A percentile compares a stretch with the other conserved stretches of the same genome.
These are phyloP conservation scores for Tylochromis polylepis DNA, from an alignment of 2,113 vertebrate genomes.

Conservation along the genomic window DNA sequence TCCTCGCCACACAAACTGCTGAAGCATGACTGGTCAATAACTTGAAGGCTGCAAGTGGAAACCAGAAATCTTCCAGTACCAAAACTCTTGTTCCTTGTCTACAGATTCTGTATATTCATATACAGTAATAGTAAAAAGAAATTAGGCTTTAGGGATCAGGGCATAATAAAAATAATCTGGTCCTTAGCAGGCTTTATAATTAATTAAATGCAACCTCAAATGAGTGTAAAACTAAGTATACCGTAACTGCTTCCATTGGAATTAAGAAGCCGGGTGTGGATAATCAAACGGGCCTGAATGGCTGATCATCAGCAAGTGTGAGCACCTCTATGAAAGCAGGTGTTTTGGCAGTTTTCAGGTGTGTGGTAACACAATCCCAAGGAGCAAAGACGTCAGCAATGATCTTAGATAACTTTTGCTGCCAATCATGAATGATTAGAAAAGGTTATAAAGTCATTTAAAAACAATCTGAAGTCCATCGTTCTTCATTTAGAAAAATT, in stretches of 20 bases:
- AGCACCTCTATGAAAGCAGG: background rate
- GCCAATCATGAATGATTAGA: background rate
- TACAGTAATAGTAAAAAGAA: background rate
- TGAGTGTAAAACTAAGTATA: background rate
- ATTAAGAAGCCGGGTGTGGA: too few relatives aligned
- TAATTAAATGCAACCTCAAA: background rate
- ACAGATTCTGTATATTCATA: background rate
- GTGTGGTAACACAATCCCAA: background rate
- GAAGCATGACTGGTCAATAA: background rate
- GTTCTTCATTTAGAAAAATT: background rate
- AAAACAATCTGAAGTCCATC: background rate
- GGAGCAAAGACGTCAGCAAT: background rate
- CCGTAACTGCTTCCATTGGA: background rate
- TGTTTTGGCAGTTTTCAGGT: background rate
- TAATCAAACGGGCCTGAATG: background rate
- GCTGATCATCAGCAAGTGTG: background rate
- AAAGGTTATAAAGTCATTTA: background rate
- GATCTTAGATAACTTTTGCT: background rate
- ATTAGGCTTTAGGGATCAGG: background rate
- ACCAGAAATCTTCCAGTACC: background rate
- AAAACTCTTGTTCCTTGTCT: background rate
- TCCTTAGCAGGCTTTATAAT: background rate
- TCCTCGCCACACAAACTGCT: background rate
- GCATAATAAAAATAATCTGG: background rate
- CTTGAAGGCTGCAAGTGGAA: background rate